Evolutionary conservation across 1,140 invertebrate species (phyloP), one percentile per base, ranked within the genome.

Genomic region (Pseudoatta argentina): DNA sequence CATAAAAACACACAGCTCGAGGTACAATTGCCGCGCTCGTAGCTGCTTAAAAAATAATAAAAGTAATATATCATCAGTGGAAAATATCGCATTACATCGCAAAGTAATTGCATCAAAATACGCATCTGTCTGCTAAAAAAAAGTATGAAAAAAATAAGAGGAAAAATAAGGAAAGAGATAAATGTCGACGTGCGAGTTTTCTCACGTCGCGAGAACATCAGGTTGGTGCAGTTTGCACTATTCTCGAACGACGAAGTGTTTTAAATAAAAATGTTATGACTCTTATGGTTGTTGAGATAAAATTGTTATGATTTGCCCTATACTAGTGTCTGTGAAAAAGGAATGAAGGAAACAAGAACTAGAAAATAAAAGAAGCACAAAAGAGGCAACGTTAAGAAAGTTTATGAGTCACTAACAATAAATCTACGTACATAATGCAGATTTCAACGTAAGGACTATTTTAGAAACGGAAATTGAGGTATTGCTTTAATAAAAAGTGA

Each of bases 231-330:
- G 69, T 51, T 72, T 72, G 24, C 27, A 63, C 27, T 24, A 48
- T 57, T 72, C 66, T 72, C 24, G 69, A 83, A 61, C 67, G 39
- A 8, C 12, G 8, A 16, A 61, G 39, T 75, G 57, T 75, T 83
- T 73, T 27, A 83, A 44, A 61, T 61, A 57, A 75, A 73, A 73
- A 83, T 83, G 69, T 73, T 75, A 83, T 82, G 61, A n/a, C 48
- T 51, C 61, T 30, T 51, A 27, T 39, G 24, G 61, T 67, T 51
- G 76, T 67, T 55, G 44, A 67, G 48, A 67, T 79, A 16, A 79
- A 79, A 79, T 34, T 79, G 27, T 79, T 67, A 53, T 63, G 18
- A 39, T 16, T 30, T 78, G 39, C 14, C 12, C 12, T 4, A 12
- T 18, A n/a, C 8, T 67, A n/a, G 21, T 79, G 18, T 67, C 51